Evolutionary conservation across 2,797 vertebrate species (phyloP).

Genomic region (Champsocephalus gunnari): DNA sequence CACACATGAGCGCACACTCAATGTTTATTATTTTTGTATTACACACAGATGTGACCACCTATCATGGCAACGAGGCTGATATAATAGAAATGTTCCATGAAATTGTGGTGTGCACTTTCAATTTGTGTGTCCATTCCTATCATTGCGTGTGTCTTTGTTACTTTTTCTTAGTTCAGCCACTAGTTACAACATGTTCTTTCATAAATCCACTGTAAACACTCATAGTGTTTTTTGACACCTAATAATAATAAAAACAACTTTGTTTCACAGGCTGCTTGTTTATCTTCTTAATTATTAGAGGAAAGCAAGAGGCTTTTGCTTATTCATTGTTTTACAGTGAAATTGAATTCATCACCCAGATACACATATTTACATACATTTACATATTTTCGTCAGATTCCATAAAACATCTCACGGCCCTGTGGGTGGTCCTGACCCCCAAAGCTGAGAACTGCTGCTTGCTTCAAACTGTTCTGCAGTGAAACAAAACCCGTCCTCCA

Average conservation of each 20-base stretch:
- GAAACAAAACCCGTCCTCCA: slow-evolving; percentile 5
- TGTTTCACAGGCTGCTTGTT: slow-evolving; percentile 24
- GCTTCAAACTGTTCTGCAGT: slow-evolving; percentile 40
- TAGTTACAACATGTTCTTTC: not conserved
- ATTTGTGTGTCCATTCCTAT: slow-evolving; percentile 22
- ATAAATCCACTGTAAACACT: not conserved
- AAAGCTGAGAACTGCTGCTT: slow-evolving; percentile 44
- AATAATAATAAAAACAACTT: not conserved
- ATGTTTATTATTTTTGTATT: slow-evolving; percentile 34
- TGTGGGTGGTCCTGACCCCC: slow-evolving; percentile 54
- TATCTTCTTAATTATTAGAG: slow-evolving; percentile 33
- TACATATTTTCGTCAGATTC: slow-evolving; percentile 63
- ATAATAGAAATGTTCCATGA: slow-evolving; percentile 48
- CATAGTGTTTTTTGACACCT: slow-evolving; percentile 11
- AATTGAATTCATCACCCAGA: slow-evolving; percentile 57
- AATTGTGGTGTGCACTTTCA: slow-evolving; percentile 14
- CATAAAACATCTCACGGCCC: slow-evolving; percentile 49
- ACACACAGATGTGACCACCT: slow-evolving; percentile 30
- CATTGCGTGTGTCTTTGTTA: slow-evolving; percentile 7
- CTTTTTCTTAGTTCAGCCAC: slow-evolving; percentile 3
- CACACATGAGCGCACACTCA: slow-evolving; percentile 16
- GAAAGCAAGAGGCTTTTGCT: slow-evolving; percentile 15
- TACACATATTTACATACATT: slow-evolving; percentile 55
- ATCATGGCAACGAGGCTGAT: slow-evolving; percentile 35
- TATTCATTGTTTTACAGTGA: slow-evolving; percentile 44